Conservation (phyloP, 1,140 invertebrate species). For the Oppia nitens region DNA sequence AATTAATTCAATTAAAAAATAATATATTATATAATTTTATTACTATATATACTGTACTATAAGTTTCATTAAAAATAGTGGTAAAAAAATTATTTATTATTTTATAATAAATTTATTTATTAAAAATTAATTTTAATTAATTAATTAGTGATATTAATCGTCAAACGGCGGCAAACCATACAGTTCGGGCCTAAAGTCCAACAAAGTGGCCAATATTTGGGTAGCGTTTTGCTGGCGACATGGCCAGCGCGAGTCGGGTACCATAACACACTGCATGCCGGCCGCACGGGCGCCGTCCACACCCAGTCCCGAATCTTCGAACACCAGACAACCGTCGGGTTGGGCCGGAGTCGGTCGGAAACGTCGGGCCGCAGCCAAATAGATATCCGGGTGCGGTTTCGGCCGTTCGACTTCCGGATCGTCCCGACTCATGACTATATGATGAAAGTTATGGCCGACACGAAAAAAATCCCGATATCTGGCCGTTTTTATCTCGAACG, state of each 20-base stretch:
- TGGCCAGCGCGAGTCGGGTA: constrained; percentile 10
- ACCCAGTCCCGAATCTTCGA: constrained; percentile 18
- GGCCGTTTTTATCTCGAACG: constrained; percentile 8
- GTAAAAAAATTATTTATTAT: background rate
- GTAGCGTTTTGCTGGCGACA: constrained; percentile 13
- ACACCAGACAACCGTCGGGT: constrained; percentile 11
- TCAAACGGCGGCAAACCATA: constrained; percentile 17
- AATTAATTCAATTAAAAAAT: background rate
- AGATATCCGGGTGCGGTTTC: constrained; percentile 17
- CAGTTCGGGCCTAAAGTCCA: constrained; percentile 17
- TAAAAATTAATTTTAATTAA: background rate
- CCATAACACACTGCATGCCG: constrained; percentile 17
- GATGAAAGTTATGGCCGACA: constrained; percentile 12
- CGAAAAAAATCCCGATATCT: constrained; percentile 7
- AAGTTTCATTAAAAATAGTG: background rate
- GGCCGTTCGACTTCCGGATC: constrained; percentile 16
- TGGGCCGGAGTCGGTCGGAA: constrained; percentile 9
- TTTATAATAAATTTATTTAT: background rate
- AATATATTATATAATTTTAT: background rate
- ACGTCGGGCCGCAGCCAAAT: constrained; percentile 10
- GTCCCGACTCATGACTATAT: constrained; percentile 13
- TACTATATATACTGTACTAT: too few relatives aligned
- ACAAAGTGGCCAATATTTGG: constrained; percentile 12
- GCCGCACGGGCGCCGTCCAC: constrained; percentile 13
- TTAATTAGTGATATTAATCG: background rate